Evolutionary conservation across 1,140 invertebrate genomes (phyloP), one percentile per base, ranked within the genome.

Genomic region (Akabosia matsudoensis): DNA sequence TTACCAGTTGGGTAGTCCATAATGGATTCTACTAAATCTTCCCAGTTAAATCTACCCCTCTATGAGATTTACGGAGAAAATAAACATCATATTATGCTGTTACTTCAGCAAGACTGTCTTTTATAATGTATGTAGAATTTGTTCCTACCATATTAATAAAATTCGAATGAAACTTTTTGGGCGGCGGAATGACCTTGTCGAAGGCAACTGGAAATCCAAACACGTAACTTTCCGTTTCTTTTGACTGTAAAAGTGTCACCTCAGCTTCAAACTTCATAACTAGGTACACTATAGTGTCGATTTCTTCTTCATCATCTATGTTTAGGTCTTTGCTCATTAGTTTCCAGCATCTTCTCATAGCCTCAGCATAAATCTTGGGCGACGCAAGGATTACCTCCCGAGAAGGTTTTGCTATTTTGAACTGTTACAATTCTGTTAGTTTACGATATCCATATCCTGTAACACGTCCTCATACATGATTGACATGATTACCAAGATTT

Each of bases 221-320:
- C 26, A 79, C 67, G 16, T 22, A 16, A 0, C 14, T 51, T 70
- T 24, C 64, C 22, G 51, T 52, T 61, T 56, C 71, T 45, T 72
- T 79, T 7, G 78, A 61, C 33, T 70, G 71, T 0, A 76, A 14
- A 14, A 33, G n/a, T 14, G 1, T 33, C 24, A 76, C 16, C n/a
- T 79, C 74, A 30, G 74, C 78, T 74, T 79, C 78, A 70, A 79
- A 79, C 18, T 33, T 22, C 70, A 76, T 76, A 4, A 79, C 74
- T 14, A 74, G 26, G n/a, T 76, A 79, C n/a, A 76, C 74, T 16
- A 79, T 79, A 33, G 78, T 74, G 34, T 79, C 78, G 33, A 79
- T 76, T 71, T 79, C 78, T 0, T 76, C 74, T 28, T 79, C 77
- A 24, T 4, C 30, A 37, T 76, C 70, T 54, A 79, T 74, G 22